Percentiles rank a stretch among this genome's conserved stretches.
Conservation (phyloP, 2,113 vertebrate genomes). For the Dicentrarchus labrax region DNA sequence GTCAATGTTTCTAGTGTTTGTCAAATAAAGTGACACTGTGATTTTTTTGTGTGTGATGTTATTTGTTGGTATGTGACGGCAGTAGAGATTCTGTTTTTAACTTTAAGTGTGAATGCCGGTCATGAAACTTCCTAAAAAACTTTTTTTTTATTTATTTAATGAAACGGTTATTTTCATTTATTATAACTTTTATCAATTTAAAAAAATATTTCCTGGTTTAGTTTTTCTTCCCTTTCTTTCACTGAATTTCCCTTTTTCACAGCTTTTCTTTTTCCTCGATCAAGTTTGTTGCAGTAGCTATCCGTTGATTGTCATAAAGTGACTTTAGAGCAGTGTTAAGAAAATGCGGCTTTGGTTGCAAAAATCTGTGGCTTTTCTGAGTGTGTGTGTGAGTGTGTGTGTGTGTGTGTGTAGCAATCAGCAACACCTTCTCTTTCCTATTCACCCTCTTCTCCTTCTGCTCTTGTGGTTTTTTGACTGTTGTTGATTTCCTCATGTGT, state of each 20-base stretch:
- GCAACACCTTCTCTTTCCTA: conserved; percentile 58
- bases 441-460: conserved; percentile 74
- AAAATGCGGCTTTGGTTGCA: neutral
- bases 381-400: conserved; percentile 36
- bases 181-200: neutral
- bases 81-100: neutral
- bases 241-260: neutral
- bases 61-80: neutral
- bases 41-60: neutral
- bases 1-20: conserved; percentile 7
- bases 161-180: no score
- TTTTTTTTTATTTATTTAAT: neutral
- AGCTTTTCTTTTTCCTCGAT: neutral
- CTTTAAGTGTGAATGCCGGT: neutral
- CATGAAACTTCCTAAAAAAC: conserved; percentile 3
- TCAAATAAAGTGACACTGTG: neutral
- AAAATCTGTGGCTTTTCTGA: conserved; percentile 20
- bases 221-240: neutral
- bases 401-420: conserved; percentile 24
- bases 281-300: conserved; percentile 19
- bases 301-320: conserved; percentile 6
- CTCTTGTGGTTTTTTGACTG: conserved; percentile 79
- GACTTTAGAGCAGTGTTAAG: conserved; percentile 22
- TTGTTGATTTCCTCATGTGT: conserved; percentile 90
- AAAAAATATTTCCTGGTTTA: neutral